phyloP scores from a whole-genome alignment of 2,797 vertebrate genomes.

The Knipowitschia caucasica region DNA sequence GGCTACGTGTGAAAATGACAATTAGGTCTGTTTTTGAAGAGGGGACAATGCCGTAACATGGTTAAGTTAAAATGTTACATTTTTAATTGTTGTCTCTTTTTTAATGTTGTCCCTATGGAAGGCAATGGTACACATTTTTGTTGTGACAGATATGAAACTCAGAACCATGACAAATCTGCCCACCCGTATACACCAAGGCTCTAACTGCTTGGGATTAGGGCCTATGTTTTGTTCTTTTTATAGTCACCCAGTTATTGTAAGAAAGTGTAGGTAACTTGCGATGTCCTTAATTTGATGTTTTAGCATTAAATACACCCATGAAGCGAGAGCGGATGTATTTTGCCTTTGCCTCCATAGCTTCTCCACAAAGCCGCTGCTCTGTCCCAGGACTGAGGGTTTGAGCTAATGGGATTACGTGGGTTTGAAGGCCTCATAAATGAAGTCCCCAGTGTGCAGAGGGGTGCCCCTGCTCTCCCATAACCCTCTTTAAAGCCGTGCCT shows the following conservation, averaged over 20 bases:
- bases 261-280: not conserved
- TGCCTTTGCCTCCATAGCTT: slow-evolving; percentile 37
- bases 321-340: slow-evolving; percentile 8
- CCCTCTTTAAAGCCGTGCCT: slow-evolving; percentile 60
- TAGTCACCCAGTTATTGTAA: not conserved
- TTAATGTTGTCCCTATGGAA: too few species aligned
- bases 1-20: too few species aligned
- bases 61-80: too few species aligned
- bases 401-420: slow-evolving; percentile 70
- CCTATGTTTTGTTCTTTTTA: not conserved
- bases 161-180: too few species aligned
- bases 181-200: too few species aligned
- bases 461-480: slow-evolving; percentile 58
- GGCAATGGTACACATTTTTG: too few species aligned
- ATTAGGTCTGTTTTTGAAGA: too few species aligned
- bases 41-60: too few species aligned
- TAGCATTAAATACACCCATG: slow-evolving; percentile 5
- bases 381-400: slow-evolving; percentile 49
- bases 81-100: too few species aligned
- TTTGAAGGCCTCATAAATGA: slow-evolving; percentile 67
- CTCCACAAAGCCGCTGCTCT: slow-evolving; percentile 46
- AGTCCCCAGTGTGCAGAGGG: slow-evolving; percentile 59
- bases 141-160: too few species aligned
- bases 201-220: too few species aligned
- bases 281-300: not conserved